These are phyloP conservation scores for Calcarius ornatus DNA, from an alignment of 2,113 vertebrate genomes.

Conservation along the genomic window DNA sequence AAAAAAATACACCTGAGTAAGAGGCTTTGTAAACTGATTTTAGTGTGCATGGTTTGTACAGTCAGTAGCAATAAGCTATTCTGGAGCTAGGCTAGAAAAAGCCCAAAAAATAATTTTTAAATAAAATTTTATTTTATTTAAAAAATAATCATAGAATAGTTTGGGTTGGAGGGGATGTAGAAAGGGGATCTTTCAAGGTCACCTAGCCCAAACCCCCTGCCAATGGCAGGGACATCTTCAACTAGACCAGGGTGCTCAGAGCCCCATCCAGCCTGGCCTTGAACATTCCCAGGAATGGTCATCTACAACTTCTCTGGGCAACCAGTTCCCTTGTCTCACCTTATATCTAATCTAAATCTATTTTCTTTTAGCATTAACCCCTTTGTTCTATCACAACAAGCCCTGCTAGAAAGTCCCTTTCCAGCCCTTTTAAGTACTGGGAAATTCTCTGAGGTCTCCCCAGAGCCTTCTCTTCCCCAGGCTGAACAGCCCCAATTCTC, in stretches of 20 bases:
- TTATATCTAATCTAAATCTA: not conserved
- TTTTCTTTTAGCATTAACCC: not conserved
- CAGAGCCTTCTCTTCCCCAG: not conserved
- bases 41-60: not conserved
- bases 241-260: not conserved
- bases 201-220: not conserved
- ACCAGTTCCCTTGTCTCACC: not conserved
- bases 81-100: not conserved
- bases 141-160: not conserved
- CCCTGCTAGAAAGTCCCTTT: not conserved
- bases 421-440: not conserved
- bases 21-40: not conserved
- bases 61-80: not conserved
- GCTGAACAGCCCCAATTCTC: not conserved
- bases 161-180: not conserved
- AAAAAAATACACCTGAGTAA: not conserved
- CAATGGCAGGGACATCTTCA: not conserved
- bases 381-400: not conserved
- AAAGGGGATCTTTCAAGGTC: not conserved
- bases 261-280: not conserved
- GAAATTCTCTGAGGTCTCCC: not conserved
- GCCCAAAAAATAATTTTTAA: not conserved
- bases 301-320: not conserved
- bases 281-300: not conserved
- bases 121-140: too few species aligned